Evolutionary conservation across 1,140 invertebrate species (phyloP), one percentile per base, ranked within the genome.

Genomic region (Ridgeia piscesae): DNA sequence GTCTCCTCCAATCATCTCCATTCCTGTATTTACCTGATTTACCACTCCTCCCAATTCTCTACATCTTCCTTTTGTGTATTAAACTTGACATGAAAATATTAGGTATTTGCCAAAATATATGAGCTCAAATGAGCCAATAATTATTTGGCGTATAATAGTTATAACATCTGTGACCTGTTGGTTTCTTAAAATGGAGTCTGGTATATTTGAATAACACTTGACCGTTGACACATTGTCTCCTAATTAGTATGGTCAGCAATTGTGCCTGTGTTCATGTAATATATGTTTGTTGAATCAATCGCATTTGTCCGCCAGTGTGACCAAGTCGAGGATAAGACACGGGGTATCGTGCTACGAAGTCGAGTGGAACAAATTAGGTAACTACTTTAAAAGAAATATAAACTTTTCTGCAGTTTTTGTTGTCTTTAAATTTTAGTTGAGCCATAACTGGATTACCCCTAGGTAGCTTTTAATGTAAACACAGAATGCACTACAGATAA

Each of bases 311-410:
- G 92, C 27, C 50, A 96, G 35, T 91, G 97, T 97, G 93, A 96
- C 96, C 35, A 97, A 97, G 94, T 96, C 96, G 93, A 96, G 97
- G 92, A 97, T 96, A 92, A 96, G 97, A n/a, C 97, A 96, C 96
- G 97, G 97, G 91, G 96, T 97, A 31, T 96, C 97, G 0, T 97
- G 97, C 94, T 97, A 97, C 93, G 97, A 98, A 96, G 96, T 98
- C n/a, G 94, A 58, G 93, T 95, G 93, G 96, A 35, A 89, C n/a
- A 93, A 92, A 91, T 31, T 91, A 58, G 92, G 93, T 94, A 92
- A 89, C 33, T 31, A 50, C n/a, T 91, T 21, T 77, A 77, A 77
- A 77, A 77, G 58, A 77, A 77, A 77, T 77, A 77, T 21, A 4
- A 77, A 6, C 34, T 35, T 27, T 33, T 92, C n/a, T 35, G 33